Conservation (phyloP, 1,140 invertebrate species). For the Drosophila pandora region DNA sequence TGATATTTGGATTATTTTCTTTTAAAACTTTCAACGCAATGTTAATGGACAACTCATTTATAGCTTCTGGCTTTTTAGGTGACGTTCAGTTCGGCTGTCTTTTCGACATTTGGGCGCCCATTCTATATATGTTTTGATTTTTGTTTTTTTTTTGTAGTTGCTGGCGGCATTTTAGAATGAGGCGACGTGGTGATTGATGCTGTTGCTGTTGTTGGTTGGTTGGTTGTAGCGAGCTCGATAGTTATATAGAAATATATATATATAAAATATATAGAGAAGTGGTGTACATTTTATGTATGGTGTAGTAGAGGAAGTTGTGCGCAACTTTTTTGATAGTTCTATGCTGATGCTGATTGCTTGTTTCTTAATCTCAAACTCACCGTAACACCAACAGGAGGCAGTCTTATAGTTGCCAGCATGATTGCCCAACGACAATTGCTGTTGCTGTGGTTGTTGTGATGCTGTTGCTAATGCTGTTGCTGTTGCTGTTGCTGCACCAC, state of each 20-base stretch:
- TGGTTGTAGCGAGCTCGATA: slow-evolving; percentile 72
- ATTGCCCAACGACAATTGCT: slow-evolving; percentile 32
- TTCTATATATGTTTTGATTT: slow-evolving; percentile 9
- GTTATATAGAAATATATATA: slow-evolving; percentile 38
- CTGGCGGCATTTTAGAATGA: slow-evolving; percentile 57
- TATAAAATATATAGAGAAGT: slow-evolving; percentile 37
- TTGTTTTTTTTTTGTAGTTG: slow-evolving; percentile 27
- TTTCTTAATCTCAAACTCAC: slow-evolving; percentile 78
- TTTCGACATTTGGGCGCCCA: slow-evolving; percentile 29
- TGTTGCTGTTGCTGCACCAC: slow-evolving; percentile 15
- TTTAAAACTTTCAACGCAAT: slow-evolving; percentile 49
- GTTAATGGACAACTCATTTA: slow-evolving; percentile 57
- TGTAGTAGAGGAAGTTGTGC: slow-evolving; percentile 72
- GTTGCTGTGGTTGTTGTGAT: slow-evolving; percentile 9
- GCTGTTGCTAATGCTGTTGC: slow-evolving; percentile 21
- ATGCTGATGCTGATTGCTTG: slow-evolving; percentile 73
- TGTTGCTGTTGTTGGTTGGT: slow-evolving; percentile 60
- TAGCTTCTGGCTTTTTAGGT: slow-evolving; percentile 49
- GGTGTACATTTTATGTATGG: slow-evolving; percentile 55
- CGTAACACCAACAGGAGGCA: slow-evolving; percentile 83
- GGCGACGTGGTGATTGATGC: slow-evolving; percentile 69
- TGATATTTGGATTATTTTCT: slow-evolving; percentile 52
- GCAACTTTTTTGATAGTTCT: slow-evolving; percentile 59
- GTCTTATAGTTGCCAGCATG: slow-evolving; percentile 58
- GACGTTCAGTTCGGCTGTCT: slow-evolving; percentile 26